A percentile compares a stretch with the other conserved stretches of the same genome.
These are phyloP conservation scores for Sphecodes monilicornis DNA, from an alignment of 2,888 invertebrate genomes.

Conservation along the genomic window DNA sequence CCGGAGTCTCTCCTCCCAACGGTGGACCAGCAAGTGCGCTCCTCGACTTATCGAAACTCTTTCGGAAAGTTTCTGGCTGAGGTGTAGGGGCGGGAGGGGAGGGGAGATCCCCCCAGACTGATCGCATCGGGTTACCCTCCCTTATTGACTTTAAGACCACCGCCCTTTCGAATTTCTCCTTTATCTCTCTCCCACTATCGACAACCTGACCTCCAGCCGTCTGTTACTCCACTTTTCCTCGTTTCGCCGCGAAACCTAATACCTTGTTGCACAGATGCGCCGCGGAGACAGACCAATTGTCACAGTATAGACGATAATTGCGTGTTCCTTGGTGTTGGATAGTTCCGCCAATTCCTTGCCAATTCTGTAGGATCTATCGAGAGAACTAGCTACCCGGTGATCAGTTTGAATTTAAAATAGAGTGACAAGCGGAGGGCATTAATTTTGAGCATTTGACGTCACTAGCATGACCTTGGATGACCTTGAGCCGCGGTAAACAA, in stretches of 20 bases:
- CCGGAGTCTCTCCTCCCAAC: conserved; percentile 40
- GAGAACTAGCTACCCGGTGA: not conserved
- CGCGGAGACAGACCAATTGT: not conserved
- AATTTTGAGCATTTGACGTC: no score
- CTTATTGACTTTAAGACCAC: conserved; percentile 74
- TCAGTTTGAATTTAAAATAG: not conserved
- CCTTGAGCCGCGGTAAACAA: no score
- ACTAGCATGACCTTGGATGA: no score
- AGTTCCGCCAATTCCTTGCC: not conserved
- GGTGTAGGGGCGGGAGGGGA: not conserved
- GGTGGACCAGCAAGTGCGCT: conserved; percentile 60
- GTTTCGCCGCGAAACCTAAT: conserved; percentile 33
- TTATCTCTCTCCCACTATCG: conserved; percentile 40
- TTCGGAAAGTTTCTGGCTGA: conserved; percentile 63
- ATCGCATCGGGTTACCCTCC: conserved; percentile 67
- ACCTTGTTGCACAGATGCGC: conserved; percentile 73
- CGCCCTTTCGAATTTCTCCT: conserved; percentile 58
- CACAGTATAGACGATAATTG: not conserved
- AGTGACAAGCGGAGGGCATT: no score
- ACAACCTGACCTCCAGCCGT: conserved; percentile 39
- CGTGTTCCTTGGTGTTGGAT: not conserved
- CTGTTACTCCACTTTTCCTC: conserved; percentile 41
- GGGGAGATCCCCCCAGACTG: conserved; percentile 63
- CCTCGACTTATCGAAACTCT: conserved; percentile 70
- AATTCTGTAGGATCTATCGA: not conserved